These are phyloP conservation scores for Cyrtorhinus lividipennis DNA, from an alignment of 1,140 invertebrate species.

Conservation along the genomic window DNA sequence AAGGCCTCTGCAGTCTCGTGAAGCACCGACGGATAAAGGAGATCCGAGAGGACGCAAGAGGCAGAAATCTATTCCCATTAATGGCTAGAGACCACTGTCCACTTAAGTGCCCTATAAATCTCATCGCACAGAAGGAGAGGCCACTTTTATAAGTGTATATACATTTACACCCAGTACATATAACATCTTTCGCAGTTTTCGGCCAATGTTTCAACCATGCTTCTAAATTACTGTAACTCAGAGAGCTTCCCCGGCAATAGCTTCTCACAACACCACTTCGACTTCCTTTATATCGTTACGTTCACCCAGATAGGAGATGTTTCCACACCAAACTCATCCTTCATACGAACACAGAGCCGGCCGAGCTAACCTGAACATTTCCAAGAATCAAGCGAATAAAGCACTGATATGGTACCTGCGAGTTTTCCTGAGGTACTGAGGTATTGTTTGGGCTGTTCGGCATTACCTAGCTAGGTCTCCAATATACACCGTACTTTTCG, in stretches of 20 bases:
- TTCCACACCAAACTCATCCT: no score
- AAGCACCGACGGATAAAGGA: not conserved
- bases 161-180: not conserved
- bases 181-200: not conserved
- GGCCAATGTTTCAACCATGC: not conserved
- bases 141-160: not conserved
- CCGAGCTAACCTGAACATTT: no score
- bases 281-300: no score
- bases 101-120: slow-evolving; percentile 10
- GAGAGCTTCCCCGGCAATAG: not conserved
- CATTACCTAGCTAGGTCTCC: no score
- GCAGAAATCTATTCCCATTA: slow-evolving; percentile 10
- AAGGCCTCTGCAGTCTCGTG: not conserved
- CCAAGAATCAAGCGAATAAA: no score
- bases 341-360: no score
- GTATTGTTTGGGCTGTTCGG: no score
- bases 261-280: not conserved
- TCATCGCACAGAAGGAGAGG: not conserved
- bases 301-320: no score
- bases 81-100: slow-evolving; percentile 6
- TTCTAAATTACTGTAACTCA: slow-evolving; percentile 5
- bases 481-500: no score
- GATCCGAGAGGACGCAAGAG: not conserved
- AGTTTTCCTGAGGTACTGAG: no score
- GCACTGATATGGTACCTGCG: no score